Base-by-base conservation (phyloP, 2,113 vertebrate species). In the Polyodon spathula region DNA sequence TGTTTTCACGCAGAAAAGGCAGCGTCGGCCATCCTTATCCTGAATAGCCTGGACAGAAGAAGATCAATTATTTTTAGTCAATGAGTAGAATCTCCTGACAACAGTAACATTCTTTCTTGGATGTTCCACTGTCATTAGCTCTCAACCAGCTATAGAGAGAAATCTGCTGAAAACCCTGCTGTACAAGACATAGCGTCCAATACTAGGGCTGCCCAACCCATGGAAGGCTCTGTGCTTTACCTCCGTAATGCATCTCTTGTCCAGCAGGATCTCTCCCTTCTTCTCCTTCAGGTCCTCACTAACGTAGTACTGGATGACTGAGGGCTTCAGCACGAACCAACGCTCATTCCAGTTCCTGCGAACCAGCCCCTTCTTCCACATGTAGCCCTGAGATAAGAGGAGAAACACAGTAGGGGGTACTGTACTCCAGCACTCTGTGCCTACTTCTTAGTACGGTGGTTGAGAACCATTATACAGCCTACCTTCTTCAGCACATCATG, bases 341-440 rank as follows among this genome's bases (percentile, higher is more conserved):
- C 88, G 88, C 72, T 89, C 88, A 0, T 81, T 88, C 88, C 88
- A 89, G 69, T 88, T 89, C 63, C 85, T 71, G 1, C 86, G 79
- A 39, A 86, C 64, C 6, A 88, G 82, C 0, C 88, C 88, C 60
- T 89, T 89, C 63, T 89, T 89, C 79, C 82, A 81, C 84, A 89
- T 85, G 66, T 89, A 88, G 54, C 86, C 86, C 88, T 89, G 66
- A 1, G 5, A 50, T n/a, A 17, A 4, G 46, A 11, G 46, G 11
- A 10, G 37, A 56, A 14, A 40, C 6, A 61, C 5, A 37, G 11
- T n/a, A n/a, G n/a, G 38, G 5, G 61, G 14, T 5, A 46, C 46
- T 14, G n/a, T 50, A 4, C 5, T 50, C n/a, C 46, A 14, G 46
- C 11, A n/a, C 7, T 50, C 46, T 12, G n/a, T 12, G 1, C 4